Percentiles rank a stretch among this genome's conserved stretches.
Conservation (phyloP, 2,888 invertebrate species). For the Leucozona laternaria region DNA sequence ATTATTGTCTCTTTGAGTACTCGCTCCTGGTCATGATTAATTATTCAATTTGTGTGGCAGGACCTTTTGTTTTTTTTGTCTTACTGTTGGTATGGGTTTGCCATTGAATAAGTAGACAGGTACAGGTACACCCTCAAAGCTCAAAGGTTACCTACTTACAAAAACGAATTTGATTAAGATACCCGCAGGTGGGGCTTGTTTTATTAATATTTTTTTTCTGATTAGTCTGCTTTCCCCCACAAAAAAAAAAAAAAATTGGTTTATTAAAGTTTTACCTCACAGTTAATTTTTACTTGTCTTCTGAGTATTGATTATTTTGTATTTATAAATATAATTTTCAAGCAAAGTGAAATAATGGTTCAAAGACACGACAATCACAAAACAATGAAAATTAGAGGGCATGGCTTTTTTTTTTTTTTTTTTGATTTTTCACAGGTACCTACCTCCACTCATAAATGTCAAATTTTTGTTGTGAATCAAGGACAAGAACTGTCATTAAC, state of each 20-base stretch:
- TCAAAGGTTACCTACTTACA: conserved; percentile 70
- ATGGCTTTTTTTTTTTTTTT: conserved; percentile 10
- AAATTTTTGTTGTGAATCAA: conserved; percentile 28
- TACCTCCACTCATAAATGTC: conserved; percentile 5
- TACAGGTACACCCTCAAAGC: conserved; percentile 24
- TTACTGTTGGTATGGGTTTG: conserved; percentile 26
- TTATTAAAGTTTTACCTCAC: conserved; percentile 50
- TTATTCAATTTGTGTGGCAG: conserved; percentile 72
- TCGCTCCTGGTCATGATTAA: conserved; percentile 65
- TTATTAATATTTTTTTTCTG: conserved; percentile 7
- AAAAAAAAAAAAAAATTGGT: conserved; percentile 33
- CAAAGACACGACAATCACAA: conserved; percentile 21
- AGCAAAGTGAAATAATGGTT: conserved; percentile 31
- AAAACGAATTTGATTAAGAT: conserved; percentile 68
- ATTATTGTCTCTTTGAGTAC: conserved; percentile 45
- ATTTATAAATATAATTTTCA: conserved; percentile 34
- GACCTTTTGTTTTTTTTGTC: conserved; percentile 37
- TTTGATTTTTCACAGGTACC: conserved; percentile 2
- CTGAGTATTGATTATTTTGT: conserved; percentile 53
- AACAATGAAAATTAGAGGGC: conserved; percentile 14
- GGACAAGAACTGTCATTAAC: conserved; percentile 28
- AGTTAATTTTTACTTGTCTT: conserved; percentile 1
- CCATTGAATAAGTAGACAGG: conserved; percentile 30
- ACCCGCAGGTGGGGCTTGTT: conserved; percentile 34
- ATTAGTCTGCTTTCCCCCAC: not conserved